Evolutionary conservation across 2,113 vertebrate species (phyloP).

Genomic region (Myocastor coypus): DNA sequence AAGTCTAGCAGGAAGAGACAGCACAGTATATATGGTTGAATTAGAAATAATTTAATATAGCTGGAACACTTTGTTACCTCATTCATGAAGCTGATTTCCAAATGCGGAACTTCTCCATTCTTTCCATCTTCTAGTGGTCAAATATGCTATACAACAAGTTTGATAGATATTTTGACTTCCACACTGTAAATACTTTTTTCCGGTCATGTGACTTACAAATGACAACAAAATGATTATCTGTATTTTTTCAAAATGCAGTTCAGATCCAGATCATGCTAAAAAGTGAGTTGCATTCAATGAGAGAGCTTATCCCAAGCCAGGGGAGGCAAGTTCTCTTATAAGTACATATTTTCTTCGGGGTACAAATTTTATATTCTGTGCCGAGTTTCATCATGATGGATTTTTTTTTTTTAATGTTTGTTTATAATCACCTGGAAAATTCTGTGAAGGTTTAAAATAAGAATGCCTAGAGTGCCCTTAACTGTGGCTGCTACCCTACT

Average conservation of each 20-base stretch:
- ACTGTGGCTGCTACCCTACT: background rate
- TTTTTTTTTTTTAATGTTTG: constrained; percentile 50
- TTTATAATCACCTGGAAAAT: constrained; percentile 59
- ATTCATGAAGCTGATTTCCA: constrained; percentile 36
- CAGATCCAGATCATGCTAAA: constrained; percentile 64
- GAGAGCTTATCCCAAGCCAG: constrained; percentile 31
- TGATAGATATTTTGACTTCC: constrained; percentile 50
- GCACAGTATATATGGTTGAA: background rate
- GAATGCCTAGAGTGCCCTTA: constrained; percentile 1
- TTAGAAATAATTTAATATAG: constrained; percentile 34
- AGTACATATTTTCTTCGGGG: constrained; percentile 68
- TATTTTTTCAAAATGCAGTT: constrained; percentile 66
- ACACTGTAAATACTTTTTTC: constrained; percentile 26
- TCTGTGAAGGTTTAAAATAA: constrained; percentile 49
- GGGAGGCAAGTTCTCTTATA: constrained; percentile 54
- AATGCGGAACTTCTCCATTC: background rate
- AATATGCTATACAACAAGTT: constrained; percentile 51
- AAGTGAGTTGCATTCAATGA: constrained; percentile 44
- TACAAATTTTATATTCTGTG: constrained; percentile 62
- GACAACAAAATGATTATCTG: constrained; percentile 45
- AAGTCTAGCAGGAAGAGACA: constrained; percentile 24
- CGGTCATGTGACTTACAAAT: constrained; percentile 49
- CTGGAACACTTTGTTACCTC: background rate
- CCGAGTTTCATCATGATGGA: constrained; percentile 45
- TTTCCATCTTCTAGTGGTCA: constrained; percentile 48